Base-by-base conservation (phyloP, 1,140 invertebrate genomes). In the Paracyclopina nana region DNA sequence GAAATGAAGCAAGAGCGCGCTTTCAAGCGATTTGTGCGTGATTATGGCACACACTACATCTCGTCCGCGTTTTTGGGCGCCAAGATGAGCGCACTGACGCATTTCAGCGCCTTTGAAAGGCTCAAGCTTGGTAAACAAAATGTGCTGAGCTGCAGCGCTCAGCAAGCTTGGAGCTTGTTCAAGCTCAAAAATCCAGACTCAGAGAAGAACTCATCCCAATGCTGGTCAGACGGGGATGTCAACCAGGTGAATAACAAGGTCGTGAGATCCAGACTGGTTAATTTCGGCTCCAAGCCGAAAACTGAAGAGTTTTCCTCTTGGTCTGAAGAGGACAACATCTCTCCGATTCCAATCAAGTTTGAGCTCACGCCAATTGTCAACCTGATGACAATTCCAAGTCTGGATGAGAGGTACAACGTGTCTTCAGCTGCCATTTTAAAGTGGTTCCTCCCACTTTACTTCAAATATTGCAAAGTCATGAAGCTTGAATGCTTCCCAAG, bases 401-500 rank as follows among this genome's bases (percentile, higher is more conserved):
- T 48, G 45, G 45, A 48, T 16, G 45, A 48, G 4, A 24, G 45
- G 22, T 29, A 28, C 4, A 48, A 48, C 30, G 45, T 48, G 3
- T 28, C 25, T 4, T 48, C 45, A n/a, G 27, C 45, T 2, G 25
- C 25, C 6, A 48, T 48, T 4, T 27, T 48, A 20, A 29, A 48
- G 18, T 48, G 45, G 45, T 48, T 48, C 28, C 45, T 48, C 3
- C 45, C 45, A 4, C 24, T 48, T 26, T 48, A 48, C 22, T 14
- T 48, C 3, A 48, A 48, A 20, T 48, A 48, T 14, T 48, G 45
- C 45, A 28, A 28, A 20, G 28, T 48, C 11, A 28, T 48, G 6
- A 28, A 48, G 6, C 22, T 48, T 3, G 25, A 48, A 30, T 48
- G 45, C 25, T 28, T 29, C 16, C 12, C 28, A 12, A 14, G 14